Percentiles rank a stretch among this genome's conserved stretches.
These are phyloP conservation scores for Orussus abietinus DNA, from an alignment of 1,140 invertebrate genomes.

Conservation along the genomic window DNA sequence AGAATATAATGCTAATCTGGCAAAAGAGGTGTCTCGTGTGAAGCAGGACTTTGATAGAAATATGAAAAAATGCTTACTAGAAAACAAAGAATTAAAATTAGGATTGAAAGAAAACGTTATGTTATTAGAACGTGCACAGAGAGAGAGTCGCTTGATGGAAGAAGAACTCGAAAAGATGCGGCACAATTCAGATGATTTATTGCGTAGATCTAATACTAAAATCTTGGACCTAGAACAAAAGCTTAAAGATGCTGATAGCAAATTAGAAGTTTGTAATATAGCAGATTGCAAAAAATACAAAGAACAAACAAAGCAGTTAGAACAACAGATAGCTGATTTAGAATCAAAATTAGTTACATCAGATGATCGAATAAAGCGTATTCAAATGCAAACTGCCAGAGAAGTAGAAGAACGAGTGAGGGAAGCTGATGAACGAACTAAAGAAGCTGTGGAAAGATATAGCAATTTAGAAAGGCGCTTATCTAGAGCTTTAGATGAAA, in stretches of 20 bases:
- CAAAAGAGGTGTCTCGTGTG: conserved; percentile 28
- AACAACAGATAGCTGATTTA: conserved; percentile 30
- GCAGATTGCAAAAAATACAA: conserved; percentile 49
- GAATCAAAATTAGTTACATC: conserved; percentile 29
- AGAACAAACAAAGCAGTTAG: conserved; percentile 30
- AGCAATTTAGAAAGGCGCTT: conserved; percentile 37
- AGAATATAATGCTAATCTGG: conserved; percentile 33
- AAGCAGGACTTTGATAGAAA: conserved; percentile 35
- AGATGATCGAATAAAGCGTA: conserved; percentile 27
- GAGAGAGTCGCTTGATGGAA: conserved; percentile 53
- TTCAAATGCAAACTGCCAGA: conserved; percentile 23
- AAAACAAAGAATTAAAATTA: conserved; percentile 45
- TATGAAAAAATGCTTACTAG: conserved; percentile 34
- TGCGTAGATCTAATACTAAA: conserved; percentile 44
- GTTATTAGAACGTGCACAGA: conserved; percentile 35
- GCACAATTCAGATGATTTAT: conserved; percentile 41
- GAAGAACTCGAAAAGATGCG: conserved; percentile 50
- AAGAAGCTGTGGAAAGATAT: conserved; percentile 36
- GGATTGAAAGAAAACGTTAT: conserved; percentile 41
- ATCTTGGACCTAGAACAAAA: conserved; percentile 52
- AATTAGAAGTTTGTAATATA: conserved; percentile 30
- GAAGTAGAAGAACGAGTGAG: conserved; percentile 29
- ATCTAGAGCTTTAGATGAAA: conserved; percentile 31
- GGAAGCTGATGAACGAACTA: conserved; percentile 32
- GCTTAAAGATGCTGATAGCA: conserved; percentile 45